Percentiles rank a stretch among this genome's conserved stretches.
These are phyloP conservation scores for Taurulus bubalis DNA, from an alignment of 2,113 vertebrate species.

Conservation along the genomic window DNA sequence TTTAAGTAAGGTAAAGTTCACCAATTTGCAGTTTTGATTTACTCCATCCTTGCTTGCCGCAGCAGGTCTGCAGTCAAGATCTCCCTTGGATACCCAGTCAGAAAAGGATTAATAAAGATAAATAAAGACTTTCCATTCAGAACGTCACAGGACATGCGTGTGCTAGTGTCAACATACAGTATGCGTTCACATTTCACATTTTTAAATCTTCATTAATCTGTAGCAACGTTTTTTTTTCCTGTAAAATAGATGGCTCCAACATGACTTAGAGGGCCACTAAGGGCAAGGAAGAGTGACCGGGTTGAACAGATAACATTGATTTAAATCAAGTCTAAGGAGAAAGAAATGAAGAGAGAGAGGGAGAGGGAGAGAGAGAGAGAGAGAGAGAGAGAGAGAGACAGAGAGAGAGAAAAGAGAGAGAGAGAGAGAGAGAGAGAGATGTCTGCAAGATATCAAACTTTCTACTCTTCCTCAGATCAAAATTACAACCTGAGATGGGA, in stretches of 20 bases:
- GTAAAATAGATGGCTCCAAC: slow-evolving; percentile 45
- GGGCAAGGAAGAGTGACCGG: slow-evolving; percentile 61
- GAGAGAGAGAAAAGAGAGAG: not conserved
- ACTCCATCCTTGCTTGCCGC: not conserved
- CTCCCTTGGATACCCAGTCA: slow-evolving; percentile 13
- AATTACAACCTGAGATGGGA: slow-evolving; percentile 80
- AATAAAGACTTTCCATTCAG: too few species aligned
- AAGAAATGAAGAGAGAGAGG: slow-evolving; percentile 33
- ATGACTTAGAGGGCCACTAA: slow-evolving; percentile 63
- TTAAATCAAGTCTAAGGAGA: slow-evolving; percentile 62
- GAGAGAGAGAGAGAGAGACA: slow-evolving; percentile 15
- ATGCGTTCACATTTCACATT: slow-evolving; percentile 6
- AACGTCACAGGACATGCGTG: not conserved
- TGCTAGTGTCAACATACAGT: not conserved
- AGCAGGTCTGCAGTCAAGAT: slow-evolving; percentile 1
- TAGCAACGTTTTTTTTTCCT: slow-evolving; percentile 29
- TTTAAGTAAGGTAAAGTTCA: slow-evolving; percentile 4
- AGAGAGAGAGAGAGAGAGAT: slow-evolving; percentile 16
- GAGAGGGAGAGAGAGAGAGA: not conserved
- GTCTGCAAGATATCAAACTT: slow-evolving; percentile 72
- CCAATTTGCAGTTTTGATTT: not conserved
- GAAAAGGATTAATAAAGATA: too few species aligned
- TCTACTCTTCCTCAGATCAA: slow-evolving; percentile 76
- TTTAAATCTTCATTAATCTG: slow-evolving; percentile 19
- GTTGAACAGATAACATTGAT: slow-evolving; percentile 72